A percentile compares a stretch with the other conserved stretches of the same genome.
phyloP scores from a whole-genome alignment of 2,797 vertebrate species.

The Sphenodon punctatus region DNA sequence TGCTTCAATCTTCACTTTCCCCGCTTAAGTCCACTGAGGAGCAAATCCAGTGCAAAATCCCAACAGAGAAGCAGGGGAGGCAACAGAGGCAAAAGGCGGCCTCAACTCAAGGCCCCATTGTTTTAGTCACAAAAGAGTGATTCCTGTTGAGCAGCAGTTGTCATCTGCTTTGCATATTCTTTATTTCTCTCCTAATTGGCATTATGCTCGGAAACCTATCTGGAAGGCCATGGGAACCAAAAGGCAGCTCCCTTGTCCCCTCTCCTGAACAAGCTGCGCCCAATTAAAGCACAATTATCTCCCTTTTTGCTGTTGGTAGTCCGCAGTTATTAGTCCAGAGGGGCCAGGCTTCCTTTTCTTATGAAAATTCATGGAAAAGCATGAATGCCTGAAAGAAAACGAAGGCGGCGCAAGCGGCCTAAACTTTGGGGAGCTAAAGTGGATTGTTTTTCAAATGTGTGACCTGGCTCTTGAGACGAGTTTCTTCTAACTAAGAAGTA shows the following conservation, averaged over 20 bases:
- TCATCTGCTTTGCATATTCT: slow-evolving; percentile 67
- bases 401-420: neutral
- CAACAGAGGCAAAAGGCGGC: slow-evolving; percentile 58
- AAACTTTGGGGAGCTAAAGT: slow-evolving; percentile 18
- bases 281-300: slow-evolving; percentile 62
- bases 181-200: slow-evolving; percentile 73
- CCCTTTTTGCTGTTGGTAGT: slow-evolving; percentile 28
- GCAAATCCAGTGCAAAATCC: slow-evolving; percentile 76
- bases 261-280: slow-evolving; percentile 59
- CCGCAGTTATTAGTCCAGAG: neutral
- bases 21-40: slow-evolving; percentile 49
- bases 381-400: slow-evolving; percentile 1
- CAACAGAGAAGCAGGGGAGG: slow-evolving; percentile 12
- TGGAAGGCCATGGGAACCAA: slow-evolving; percentile 82
- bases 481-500: slow-evolving; percentile 2
- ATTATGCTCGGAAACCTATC: slow-evolving; percentile 71
- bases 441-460: neutral
- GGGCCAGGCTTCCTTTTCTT: slow-evolving; percentile 25
- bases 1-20: slow-evolving; percentile 42
- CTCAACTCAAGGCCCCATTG: slow-evolving; percentile 73
- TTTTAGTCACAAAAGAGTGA: slow-evolving; percentile 77
- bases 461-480: neutral
- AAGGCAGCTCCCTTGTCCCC: slow-evolving; percentile 52
- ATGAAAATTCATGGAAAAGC: slow-evolving; percentile 39
- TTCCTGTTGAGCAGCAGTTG: slow-evolving; percentile 53